Conservation (phyloP, 2,888 invertebrate genomes). For the Microctonus aethiopoides region DNA sequence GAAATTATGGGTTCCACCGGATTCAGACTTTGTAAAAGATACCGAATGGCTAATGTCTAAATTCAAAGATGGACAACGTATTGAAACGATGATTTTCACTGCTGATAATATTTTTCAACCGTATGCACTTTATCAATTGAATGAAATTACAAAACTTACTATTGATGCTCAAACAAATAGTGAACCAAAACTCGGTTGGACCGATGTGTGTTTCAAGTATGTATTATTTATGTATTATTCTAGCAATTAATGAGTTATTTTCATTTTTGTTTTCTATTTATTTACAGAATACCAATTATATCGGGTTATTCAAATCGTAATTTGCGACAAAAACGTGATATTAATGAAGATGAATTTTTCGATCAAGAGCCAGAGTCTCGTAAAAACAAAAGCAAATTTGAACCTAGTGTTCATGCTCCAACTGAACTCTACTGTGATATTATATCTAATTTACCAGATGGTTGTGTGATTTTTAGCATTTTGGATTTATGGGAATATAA, state of each 20-base stretch:
- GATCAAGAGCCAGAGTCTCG: conserved; percentile 50
- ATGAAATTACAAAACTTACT: conserved; percentile 70
- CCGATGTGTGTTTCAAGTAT: conserved; percentile 71
- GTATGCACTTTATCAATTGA: conserved; percentile 69
- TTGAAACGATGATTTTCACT: conserved; percentile 74
- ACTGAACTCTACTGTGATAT: conserved; percentile 74
- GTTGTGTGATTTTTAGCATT: conserved; percentile 75
- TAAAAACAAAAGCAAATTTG: conserved; percentile 61
- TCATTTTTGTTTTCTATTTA: conserved; percentile 2
- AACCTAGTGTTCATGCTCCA: conserved; percentile 72
- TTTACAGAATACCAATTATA: conserved; percentile 60
- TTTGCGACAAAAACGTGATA: conserved; percentile 40
- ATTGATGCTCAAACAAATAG: conserved; percentile 60
- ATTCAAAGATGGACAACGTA: conserved; percentile 74
- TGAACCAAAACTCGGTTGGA: conserved; percentile 64
- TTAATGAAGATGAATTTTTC: conserved; percentile 55
- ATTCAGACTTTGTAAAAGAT: conserved; percentile 76
- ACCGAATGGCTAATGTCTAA: conserved; percentile 79
- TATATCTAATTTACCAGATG: conserved; percentile 71
- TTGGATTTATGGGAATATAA: conserved; percentile 79
- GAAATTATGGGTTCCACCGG: conserved; percentile 80
- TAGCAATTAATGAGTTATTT: background rate
- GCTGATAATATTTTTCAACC: conserved; percentile 77
- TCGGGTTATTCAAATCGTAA: conserved; percentile 40
- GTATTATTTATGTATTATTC: conserved; percentile 32